A percentile compares a stretch with the other conserved stretches of the same genome.
These are phyloP conservation scores for Edolisoma coerulescens DNA, from an alignment of 2,113 vertebrate genomes.

Conservation along the genomic window DNA sequence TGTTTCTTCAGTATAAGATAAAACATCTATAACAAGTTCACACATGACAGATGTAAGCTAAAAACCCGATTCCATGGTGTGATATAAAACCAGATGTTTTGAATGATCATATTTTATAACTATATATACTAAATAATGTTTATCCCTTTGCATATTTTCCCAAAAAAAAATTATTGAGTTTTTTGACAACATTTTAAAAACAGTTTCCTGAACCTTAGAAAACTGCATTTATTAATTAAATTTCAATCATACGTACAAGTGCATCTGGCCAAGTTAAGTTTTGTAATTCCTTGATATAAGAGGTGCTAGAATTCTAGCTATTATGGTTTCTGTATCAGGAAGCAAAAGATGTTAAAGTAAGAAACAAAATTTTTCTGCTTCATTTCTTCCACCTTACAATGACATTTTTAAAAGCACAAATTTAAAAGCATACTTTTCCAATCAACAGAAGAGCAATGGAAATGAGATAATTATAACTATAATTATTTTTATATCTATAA, in stretches of 20 bases:
- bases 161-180: conserved; percentile 36
- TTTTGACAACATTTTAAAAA: conserved; percentile 35
- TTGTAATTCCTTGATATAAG: background rate
- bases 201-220: conserved; percentile 31
- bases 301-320: background rate
- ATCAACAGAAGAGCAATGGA: background rate
- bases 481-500: background rate
- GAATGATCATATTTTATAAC: conserved; percentile 74
- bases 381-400: background rate
- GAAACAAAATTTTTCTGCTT: background rate
- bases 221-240: conserved; percentile 24
- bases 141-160: conserved; percentile 20
- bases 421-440: background rate
- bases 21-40: conserved; percentile 82
- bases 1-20: conserved; percentile 78
- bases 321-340: background rate
- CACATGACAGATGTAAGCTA: conserved; percentile 81
- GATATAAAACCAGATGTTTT: conserved; percentile 81
- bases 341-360: background rate
- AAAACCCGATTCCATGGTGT: conserved; percentile 72
- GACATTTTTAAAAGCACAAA: background rate
- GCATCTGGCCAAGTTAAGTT: background rate
- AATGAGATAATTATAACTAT: background rate
- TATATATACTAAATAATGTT: conserved; percentile 40
- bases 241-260: background rate